phyloP scores from a whole-genome alignment of 2,888 invertebrate genomes.

The Nymphalis c-album region DNA sequence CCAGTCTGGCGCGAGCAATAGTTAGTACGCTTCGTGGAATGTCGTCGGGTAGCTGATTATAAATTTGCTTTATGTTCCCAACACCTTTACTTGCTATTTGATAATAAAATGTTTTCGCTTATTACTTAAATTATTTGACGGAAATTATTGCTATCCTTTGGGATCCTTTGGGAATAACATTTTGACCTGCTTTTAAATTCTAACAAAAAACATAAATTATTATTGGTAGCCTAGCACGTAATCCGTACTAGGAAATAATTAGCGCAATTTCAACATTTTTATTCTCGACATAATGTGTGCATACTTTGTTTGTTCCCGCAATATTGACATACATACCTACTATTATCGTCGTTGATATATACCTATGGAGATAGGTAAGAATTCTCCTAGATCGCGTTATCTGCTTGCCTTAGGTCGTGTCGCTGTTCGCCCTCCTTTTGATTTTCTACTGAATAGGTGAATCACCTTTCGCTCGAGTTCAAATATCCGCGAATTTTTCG shows the following conservation, averaged over 20 bases:
- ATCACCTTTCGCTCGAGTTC: slow-evolving; percentile 18
- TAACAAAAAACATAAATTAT: slow-evolving; percentile 19
- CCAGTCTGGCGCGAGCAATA: slow-evolving; percentile 41
- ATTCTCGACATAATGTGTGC: slow-evolving; percentile 26
- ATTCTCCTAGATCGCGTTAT: slow-evolving; percentile 67
- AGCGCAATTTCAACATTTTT: slow-evolving; percentile 33
- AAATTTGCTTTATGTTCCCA: slow-evolving; percentile 69
- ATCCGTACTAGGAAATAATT: slow-evolving; percentile 19
- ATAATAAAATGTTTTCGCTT: not conserved
- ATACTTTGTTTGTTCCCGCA: slow-evolving; percentile 37
- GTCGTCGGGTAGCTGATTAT: slow-evolving; percentile 69
- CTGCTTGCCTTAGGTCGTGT: slow-evolving; percentile 68
- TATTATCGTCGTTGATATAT: slow-evolving; percentile 52
- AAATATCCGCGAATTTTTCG: slow-evolving; percentile 4
- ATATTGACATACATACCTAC: slow-evolving; percentile 32
- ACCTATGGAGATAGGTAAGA: slow-evolving; percentile 55
- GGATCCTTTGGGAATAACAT: slow-evolving; percentile 3
- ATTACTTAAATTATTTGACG: slow-evolving; percentile 3
- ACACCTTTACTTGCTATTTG: slow-evolving; percentile 61
- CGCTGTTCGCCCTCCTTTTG: slow-evolving; percentile 57
- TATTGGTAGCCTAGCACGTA: slow-evolving; percentile 12
- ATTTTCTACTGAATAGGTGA: slow-evolving; percentile 24
- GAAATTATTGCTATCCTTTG: too few species aligned
- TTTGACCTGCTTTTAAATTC: slow-evolving; percentile 33
- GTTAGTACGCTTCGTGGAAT: slow-evolving; percentile 57